phyloP scores from a whole-genome alignment of 2,113 vertebrate genomes.

The Cnemophilus loriae region DNA sequence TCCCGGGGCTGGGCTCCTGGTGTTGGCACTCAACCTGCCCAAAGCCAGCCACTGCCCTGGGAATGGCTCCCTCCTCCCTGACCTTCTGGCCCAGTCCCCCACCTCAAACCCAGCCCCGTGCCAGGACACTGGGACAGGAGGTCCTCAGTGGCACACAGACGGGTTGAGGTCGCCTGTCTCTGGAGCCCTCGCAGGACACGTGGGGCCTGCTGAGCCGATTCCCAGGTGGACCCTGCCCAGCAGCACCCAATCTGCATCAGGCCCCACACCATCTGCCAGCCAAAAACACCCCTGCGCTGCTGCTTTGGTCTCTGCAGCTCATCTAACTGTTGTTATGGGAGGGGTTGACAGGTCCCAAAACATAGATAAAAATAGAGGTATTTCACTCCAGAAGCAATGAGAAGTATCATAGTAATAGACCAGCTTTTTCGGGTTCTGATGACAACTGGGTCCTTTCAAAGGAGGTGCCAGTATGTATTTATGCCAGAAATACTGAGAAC shows the following conservation, averaged over 20 bases:
- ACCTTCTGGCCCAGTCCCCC: rapidly evolving
- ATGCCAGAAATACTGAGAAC: not conserved
- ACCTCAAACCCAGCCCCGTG: rapidly evolving
- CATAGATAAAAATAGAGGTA: not conserved
- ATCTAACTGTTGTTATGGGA: not conserved
- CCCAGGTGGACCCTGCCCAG: not conserved
- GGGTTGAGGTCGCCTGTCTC: rapidly evolving
- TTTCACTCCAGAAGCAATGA: not conserved
- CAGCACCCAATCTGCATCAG: not conserved
- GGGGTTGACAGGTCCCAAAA: not conserved
- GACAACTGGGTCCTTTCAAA: not conserved
- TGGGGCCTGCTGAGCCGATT: rapidly evolving
- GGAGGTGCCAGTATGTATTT: not conserved
- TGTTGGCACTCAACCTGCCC: not conserved
- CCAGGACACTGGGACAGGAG: not conserved
- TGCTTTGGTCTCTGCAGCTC: not conserved
- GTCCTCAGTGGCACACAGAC: rapidly evolving
- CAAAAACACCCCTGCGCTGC: not conserved
- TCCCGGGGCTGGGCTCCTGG: not conserved
- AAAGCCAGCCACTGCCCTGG: not conserved
- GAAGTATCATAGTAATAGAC: not conserved
- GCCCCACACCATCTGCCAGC: not conserved
- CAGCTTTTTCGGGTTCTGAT: not conserved
- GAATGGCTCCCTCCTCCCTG: rapidly evolving
- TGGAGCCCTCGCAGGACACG: not conserved